A percentile compares a stretch with the other conserved stretches of the same genome.
phyloP scores from a whole-genome alignment of 1,140 invertebrate species.

The Neuroterus valhalla region DNA sequence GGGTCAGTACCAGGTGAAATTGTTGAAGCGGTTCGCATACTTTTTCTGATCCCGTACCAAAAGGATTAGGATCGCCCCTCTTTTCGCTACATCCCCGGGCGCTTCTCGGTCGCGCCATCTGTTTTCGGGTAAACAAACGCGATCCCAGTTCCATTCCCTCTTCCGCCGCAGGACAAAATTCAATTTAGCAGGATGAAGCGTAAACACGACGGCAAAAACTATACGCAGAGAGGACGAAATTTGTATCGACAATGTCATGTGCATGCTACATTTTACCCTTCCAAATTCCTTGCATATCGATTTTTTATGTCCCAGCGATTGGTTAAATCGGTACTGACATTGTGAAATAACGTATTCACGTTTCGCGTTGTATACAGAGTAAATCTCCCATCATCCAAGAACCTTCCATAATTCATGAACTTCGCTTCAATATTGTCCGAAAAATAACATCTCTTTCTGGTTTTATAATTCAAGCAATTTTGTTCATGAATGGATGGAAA shows the following conservation, averaged over 20 bases:
- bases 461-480: neutral
- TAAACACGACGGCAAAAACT: constrained; percentile 66
- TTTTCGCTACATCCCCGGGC: constrained; percentile 40
- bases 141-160: constrained; percentile 59
- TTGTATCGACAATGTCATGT: constrained; percentile 45
- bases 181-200: constrained; percentile 70
- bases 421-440: neutral
- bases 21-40: constrained; percentile 25
- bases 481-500: neutral
- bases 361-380: no score
- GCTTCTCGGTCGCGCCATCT: constrained; percentile 64
- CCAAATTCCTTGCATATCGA: neutral
- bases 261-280: constrained; percentile 37
- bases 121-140: constrained; percentile 69
- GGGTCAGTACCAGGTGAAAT: constrained; percentile 30
- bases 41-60: constrained; percentile 46
- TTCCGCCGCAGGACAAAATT: constrained; percentile 68
- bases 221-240: constrained; percentile 42
- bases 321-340: neutral
- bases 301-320: constrained; percentile 2
- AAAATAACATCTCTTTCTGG: no score
- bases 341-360: neutral
- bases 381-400: no score
- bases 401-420: no score
- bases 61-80: constrained; percentile 62